Evolutionary conservation across 2,797 vertebrate genomes (phyloP).

Genomic region (Lutjanus argentimaculatus): DNA sequence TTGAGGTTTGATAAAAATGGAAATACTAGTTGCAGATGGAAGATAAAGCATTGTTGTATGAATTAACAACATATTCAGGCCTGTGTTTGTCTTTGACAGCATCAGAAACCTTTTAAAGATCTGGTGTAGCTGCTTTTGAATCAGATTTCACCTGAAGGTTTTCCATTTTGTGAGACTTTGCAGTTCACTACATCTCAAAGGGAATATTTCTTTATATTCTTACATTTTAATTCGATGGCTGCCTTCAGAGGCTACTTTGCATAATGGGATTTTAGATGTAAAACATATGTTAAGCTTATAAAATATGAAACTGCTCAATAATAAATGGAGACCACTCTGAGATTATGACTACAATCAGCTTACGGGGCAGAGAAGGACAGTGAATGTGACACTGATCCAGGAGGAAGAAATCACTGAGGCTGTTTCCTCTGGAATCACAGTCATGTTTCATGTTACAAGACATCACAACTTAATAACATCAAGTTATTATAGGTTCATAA

Average conservation of each 20-base stretch:
- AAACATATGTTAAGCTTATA: neutral
- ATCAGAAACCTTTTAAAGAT: neutral
- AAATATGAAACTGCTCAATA: conserved; percentile 7
- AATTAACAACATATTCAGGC: neutral
- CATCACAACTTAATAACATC: too few relatives aligned
- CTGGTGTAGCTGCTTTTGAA: neutral
- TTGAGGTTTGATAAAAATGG: too few relatives aligned
- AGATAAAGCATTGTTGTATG: neutral
- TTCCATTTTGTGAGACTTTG: neutral
- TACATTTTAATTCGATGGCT: neutral
- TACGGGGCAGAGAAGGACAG: neutral
- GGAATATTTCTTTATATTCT: neutral
- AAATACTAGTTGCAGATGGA: neutral
- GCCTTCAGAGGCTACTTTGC: neutral
- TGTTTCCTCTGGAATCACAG: neutral
- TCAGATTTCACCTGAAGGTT: neutral
- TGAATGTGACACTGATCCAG: neutral
- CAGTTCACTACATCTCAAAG: neutral
- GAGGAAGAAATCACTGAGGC: neutral
- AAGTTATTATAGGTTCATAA: too few relatives aligned
- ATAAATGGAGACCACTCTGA: neutral
- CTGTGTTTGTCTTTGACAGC: too few relatives aligned
- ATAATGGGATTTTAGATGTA: conserved; percentile 5
- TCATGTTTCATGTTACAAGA: too few relatives aligned
- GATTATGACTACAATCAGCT: neutral